Evolutionary conservation across 2,797 vertebrate species (phyloP).

Genomic region (Diglossa cyanea): DNA sequence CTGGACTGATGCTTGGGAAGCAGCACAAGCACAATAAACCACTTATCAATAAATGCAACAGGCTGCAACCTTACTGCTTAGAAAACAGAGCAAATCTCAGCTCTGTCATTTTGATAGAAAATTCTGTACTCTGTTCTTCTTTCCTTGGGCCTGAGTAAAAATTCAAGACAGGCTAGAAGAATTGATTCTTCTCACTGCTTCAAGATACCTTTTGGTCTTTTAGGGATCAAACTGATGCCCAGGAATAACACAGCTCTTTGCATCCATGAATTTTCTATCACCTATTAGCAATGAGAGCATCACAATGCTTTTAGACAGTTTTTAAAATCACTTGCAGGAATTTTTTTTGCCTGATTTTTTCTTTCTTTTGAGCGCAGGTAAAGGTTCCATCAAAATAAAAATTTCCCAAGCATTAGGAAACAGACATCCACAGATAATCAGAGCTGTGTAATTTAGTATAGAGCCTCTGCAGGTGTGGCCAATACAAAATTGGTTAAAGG

Average conservation of each 20-base stretch:
- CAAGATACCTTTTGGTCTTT: slow-evolving; percentile 51
- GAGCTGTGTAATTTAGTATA: background rate
- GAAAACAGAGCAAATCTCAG: slow-evolving; percentile 11
- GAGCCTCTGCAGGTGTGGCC: background rate
- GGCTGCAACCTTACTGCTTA: background rate
- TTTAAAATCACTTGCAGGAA: slow-evolving; percentile 25
- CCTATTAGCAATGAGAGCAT: slow-evolving; percentile 33
- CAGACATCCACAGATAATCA: background rate
- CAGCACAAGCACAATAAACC: background rate
- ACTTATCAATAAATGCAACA: background rate
- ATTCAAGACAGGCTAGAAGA: background rate
- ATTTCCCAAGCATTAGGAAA: background rate
- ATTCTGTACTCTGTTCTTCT: background rate
- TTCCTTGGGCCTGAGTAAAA: background rate
- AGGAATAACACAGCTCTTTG: slow-evolving; percentile 55
- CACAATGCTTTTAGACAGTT: slow-evolving; percentile 48
- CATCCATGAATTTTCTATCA: slow-evolving; percentile 50
- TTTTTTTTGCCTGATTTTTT: slow-evolving; percentile 15
- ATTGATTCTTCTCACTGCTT: slow-evolving; percentile 55
- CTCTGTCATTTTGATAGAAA: slow-evolving; percentile 50
- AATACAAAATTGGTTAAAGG: background rate
- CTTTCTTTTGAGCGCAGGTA: background rate
- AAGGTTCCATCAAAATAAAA: background rate
- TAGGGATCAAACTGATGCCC: slow-evolving; percentile 59
- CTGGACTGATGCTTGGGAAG: background rate